phyloP scores from a whole-genome alignment of 2,113 vertebrate genomes.

The Sisor rabdophorus region DNA sequence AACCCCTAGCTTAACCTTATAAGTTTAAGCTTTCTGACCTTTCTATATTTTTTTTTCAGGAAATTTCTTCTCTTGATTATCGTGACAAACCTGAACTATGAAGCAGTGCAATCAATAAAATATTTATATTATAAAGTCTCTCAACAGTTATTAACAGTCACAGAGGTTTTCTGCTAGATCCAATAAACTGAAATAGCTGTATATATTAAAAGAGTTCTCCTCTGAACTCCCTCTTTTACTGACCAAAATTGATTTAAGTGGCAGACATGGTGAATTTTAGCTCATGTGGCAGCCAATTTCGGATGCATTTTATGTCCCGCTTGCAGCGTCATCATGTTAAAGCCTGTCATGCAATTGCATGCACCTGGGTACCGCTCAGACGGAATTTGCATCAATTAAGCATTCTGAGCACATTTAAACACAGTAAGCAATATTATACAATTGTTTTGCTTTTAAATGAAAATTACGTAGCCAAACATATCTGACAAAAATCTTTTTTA shows the following conservation, averaged over 20 bases:
- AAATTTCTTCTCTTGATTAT: constrained; percentile 10
- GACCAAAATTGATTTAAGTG: constrained; percentile 38
- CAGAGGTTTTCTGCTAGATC: constrained; percentile 9
- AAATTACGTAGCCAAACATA: constrained; percentile 62
- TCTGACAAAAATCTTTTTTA: constrained; percentile 59
- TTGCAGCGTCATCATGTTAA: constrained; percentile 7
- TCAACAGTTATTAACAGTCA: constrained; percentile 16
- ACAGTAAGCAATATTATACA: constrained; percentile 57
- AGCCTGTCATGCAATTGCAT: not conserved
- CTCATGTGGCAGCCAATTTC: not conserved
- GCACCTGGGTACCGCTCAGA: not conserved
- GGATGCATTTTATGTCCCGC: constrained; percentile 20
- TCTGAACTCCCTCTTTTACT: constrained; percentile 26
- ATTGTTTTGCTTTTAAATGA: constrained; percentile 60
- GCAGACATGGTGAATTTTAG: constrained; percentile 33
- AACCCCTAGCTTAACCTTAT: not conserved
- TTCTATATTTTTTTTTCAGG: constrained; percentile 14
- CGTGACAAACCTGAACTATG: constrained; percentile 24
- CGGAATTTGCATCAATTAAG: not conserved
- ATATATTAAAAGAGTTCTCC: constrained; percentile 33
- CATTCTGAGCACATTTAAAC: constrained; percentile 44
- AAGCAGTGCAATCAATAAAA: constrained; percentile 19
- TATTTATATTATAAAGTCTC: constrained; percentile 17
- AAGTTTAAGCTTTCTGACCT: too few relatives aligned
- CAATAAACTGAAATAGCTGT: constrained; percentile 31